These are phyloP conservation scores for Nothocercus nigrocapillus DNA, from an alignment of 2,113 vertebrate species.

Conservation along the genomic window DNA sequence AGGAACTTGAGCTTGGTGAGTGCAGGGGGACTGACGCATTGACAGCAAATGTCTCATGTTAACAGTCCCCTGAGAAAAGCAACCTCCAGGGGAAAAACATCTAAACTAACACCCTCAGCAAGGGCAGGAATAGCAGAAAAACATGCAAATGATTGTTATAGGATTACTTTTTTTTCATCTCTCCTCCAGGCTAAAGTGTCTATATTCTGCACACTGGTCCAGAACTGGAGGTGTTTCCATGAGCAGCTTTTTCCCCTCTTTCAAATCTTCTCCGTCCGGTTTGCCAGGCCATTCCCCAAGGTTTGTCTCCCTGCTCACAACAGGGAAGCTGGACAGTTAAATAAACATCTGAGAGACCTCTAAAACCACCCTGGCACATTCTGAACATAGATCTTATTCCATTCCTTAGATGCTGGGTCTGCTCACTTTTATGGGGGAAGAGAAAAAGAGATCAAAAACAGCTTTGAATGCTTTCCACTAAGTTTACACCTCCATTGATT, in stretches of 20 bases:
- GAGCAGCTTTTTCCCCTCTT: neutral
- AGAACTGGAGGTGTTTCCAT: neutral
- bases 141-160: neutral
- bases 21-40: neutral
- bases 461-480: fast-evolving
- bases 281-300: neutral
- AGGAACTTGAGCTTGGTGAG: neutral
- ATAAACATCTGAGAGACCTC: neutral
- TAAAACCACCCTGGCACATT: neutral
- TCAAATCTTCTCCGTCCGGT: neutral
- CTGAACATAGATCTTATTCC: neutral
- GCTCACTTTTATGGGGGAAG: neutral
- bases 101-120: neutral
- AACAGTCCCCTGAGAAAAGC: neutral
- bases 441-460: neutral
- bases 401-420: neutral
- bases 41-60: neutral
- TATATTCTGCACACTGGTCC: neutral
- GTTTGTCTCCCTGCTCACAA: neutral
- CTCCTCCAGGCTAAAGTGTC: neutral
- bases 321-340: neutral
- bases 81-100: neutral
- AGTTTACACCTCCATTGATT: neutral
- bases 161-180: neutral
- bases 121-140: neutral